A percentile compares a stretch with the other conserved stretches of the same genome.
Conservation (phyloP, 2,888 invertebrate species). For the Tricholauxania praeusta region DNA sequence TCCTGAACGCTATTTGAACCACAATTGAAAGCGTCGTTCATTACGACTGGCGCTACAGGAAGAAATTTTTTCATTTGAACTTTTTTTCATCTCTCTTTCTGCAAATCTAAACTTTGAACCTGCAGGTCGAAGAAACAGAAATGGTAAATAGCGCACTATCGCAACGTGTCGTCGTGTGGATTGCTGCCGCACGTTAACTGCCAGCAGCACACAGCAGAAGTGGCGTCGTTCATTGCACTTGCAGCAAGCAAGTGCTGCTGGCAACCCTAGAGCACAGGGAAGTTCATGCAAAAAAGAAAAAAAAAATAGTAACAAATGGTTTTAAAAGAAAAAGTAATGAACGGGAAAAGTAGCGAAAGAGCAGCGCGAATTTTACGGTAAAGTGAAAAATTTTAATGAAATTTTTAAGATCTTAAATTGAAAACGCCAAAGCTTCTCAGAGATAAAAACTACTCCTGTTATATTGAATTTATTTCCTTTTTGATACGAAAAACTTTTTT, state of each 20-base stretch:
- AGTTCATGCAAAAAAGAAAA: neutral
- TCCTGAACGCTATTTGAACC: neutral
- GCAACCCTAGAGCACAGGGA: too few species aligned
- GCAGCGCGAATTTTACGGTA: neutral
- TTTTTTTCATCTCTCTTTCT: neutral
- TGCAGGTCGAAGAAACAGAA: neutral
- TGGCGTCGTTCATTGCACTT: too few species aligned
- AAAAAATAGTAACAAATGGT: neutral
- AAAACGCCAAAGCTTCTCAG: neutral
- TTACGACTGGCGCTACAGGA: conserved; percentile 6
- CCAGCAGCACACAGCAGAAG: too few species aligned
- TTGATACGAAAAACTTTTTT: too few species aligned
- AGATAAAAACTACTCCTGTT: neutral
- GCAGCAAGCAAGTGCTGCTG: too few species aligned
- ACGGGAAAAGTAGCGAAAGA: neutral
- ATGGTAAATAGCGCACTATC: conserved; percentile 8
- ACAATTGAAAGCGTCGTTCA: conserved; percentile 2
- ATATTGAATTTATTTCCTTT: too few species aligned
- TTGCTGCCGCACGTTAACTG: too few species aligned
- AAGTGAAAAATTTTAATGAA: conserved; percentile 5
- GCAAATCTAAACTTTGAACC: conserved; percentile 13
- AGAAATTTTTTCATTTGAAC: neutral
- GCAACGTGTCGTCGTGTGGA: neutral
- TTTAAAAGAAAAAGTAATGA: too few species aligned
- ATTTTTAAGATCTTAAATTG: neutral